Evolutionary conservation across 2,888 invertebrate species (phyloP).

Genomic region (Autographa gamma): DNA sequence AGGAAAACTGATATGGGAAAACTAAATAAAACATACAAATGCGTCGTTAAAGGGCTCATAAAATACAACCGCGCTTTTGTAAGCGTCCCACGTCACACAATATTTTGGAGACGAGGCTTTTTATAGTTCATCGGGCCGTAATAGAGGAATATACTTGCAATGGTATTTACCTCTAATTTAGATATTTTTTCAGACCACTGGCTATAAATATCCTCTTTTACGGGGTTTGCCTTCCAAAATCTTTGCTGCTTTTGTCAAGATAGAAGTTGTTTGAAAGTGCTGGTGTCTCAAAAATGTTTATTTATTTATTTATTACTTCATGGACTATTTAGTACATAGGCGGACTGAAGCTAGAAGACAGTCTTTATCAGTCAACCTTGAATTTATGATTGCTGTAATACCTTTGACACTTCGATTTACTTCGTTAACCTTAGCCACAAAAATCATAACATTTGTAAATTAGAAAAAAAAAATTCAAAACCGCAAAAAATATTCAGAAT

Average conservation of each 20-base stretch:
- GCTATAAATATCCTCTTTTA: neutral
- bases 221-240: neutral
- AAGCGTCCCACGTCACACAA: conserved; percentile 69
- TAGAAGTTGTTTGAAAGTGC: neutral
- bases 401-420: too few relatives aligned
- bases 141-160: conserved; percentile 31
- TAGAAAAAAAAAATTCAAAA: too few relatives aligned
- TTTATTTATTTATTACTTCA: too few relatives aligned
- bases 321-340: too few relatives aligned
- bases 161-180: conserved; percentile 24
- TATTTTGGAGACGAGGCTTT: conserved; percentile 69
- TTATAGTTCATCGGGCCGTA: conserved; percentile 62
- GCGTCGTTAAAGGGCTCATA: conserved; percentile 71
- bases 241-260: neutral
- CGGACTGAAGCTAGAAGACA: too few relatives aligned
- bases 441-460: too few relatives aligned
- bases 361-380: too few relatives aligned
- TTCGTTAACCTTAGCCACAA: too few relatives aligned
- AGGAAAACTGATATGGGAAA: conserved; percentile 68
- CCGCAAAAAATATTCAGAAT: too few relatives aligned
- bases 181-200: neutral
- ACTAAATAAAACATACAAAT: conserved; percentile 72
- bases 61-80: conserved; percentile 65
- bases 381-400: too few relatives aligned
- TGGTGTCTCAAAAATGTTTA: too few relatives aligned